Base-by-base conservation (phyloP, 1,140 invertebrate species). In the Chlorops oryzae region DNA sequence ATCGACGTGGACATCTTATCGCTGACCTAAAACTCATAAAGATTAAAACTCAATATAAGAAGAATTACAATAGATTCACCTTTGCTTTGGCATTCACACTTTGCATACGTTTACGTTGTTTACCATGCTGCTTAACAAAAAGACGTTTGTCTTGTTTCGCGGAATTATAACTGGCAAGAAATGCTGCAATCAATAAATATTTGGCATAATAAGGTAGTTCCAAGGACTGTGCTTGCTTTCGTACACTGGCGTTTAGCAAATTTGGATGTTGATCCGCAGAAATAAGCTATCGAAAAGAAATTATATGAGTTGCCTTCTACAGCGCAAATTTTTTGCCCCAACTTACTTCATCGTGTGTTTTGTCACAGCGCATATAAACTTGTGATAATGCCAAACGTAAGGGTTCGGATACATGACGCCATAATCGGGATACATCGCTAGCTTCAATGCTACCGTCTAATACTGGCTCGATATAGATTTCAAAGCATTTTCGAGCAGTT, bases 131-230 rank as follows among this genome's bases (percentile, higher is more conserved):
- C 77, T 90, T 90, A 61, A 88, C 78, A 65, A 91, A 93, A 3
- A 91, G 69, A 46, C 85, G 76, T 63, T 86, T 88, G 68, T 95
- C 92, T 58, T 87, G 82, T 61, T 88, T 91, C 0, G 84, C 78
- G 0, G 89, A 87, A 73, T 94, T 94, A 60, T 94, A 90, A 20
- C 91, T 95, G 1, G 92, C 92, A 48, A 96, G 73, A 70, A 90
- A 95, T 6, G 90, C 85, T 20, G 92, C 88, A 22, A 95, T 88
- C 3, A 96, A 72, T 27, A 96, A 75, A 70, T 82, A 93, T 70
- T 94, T 94, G 0, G 86, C 86, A 72, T 91, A 94, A 63, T 83
- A 92, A 0, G 91, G 92, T 5, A 96, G 73, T 65, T 95, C 90
- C 42, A 92, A 80, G 50, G 80, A 83, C 51, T 86, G 78, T 2